These are phyloP conservation scores for Parnassius smintheus DNA, from an alignment of 2,888 invertebrate species.

Conservation along the genomic window DNA sequence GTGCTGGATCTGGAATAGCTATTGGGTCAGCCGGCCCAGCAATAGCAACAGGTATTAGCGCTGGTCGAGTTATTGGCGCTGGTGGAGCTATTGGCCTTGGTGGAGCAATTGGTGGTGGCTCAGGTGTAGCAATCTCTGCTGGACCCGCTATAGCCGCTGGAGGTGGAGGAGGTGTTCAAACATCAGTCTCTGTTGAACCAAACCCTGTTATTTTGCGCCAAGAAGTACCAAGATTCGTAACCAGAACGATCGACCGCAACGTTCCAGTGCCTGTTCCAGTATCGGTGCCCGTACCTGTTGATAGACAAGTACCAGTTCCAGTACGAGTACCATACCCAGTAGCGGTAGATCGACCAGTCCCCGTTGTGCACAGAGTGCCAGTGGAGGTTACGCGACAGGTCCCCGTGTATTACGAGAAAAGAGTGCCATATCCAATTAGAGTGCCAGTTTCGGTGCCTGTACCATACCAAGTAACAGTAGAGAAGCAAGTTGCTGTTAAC, in stretches of 20 bases:
- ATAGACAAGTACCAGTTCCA: conserved; percentile 72
- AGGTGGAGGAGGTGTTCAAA: conserved; percentile 50
- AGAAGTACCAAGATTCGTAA: conserved; percentile 70
- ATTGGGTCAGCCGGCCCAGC: conserved; percentile 29
- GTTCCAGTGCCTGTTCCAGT: conserved; percentile 63
- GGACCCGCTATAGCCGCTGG: conserved; percentile 31
- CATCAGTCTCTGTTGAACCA: conserved; percentile 63
- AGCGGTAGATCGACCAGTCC: conserved; percentile 75
- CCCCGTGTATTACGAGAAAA: conserved; percentile 72
- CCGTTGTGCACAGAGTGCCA: conserved; percentile 75
- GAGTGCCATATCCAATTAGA: conserved; percentile 74
- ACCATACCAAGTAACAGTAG: conserved; percentile 82
- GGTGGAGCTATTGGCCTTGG: conserved; percentile 22
- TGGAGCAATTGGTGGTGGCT: conserved; percentile 23
- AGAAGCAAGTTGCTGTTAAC: conserved; percentile 80
- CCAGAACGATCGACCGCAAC: conserved; percentile 68
- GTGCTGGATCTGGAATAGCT: conserved; percentile 25
- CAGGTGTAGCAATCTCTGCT: conserved; percentile 36
- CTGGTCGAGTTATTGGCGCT: conserved; percentile 4
- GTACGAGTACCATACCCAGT: conserved; percentile 78
- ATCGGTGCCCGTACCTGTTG: conserved; percentile 53
- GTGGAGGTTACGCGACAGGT: conserved; percentile 75
- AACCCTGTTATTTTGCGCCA: conserved; percentile 71
- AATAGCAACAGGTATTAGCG: conserved; percentile 26
- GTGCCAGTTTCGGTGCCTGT: conserved; percentile 79